These are phyloP conservation scores for Drosophila mimetica DNA, from an alignment of 2,888 invertebrate species.

Conservation along the genomic window DNA sequence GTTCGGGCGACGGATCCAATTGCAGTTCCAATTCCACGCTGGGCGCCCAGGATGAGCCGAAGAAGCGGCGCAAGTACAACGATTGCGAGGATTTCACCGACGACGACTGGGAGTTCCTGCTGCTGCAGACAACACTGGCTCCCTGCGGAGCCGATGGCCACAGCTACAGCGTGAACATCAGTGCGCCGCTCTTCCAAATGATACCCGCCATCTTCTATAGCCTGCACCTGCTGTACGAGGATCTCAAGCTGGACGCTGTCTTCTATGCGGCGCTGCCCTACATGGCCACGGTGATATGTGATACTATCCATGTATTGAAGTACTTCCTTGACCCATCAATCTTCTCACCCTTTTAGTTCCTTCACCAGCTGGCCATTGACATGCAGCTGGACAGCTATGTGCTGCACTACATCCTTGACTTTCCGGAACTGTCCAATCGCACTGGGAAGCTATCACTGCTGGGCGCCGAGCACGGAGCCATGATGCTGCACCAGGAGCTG, in stretches of 20 bases:
- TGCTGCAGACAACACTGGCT: constrained; percentile 73
- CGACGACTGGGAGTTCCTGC: constrained; percentile 91
- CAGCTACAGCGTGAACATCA: constrained; percentile 82
- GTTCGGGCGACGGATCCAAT: constrained; percentile 15
- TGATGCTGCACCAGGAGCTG: constrained; percentile 86
- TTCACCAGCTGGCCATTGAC: constrained; percentile 91
- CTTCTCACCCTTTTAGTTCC: constrained; percentile 83
- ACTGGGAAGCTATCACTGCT: constrained; percentile 69
- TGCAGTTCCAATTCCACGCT: constrained; percentile 30
- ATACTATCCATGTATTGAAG: no score
- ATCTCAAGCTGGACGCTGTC: constrained; percentile 92
- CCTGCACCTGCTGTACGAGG: constrained; percentile 95
- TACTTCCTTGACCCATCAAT: no score
- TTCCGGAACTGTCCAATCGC: constrained; percentile 87
- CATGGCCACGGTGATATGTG: constrained; percentile 85
- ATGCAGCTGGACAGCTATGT: constrained; percentile 89
- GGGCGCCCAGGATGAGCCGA: constrained; percentile 86
- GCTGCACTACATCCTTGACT: constrained; percentile 94
- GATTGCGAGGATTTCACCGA: constrained; percentile 88
- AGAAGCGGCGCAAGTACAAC: constrained; percentile 88
- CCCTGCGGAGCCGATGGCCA: constrained; percentile 56
- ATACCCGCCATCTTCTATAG: constrained; percentile 91
- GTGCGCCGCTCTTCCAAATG: constrained; percentile 89
- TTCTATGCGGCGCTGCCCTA: constrained; percentile 88
- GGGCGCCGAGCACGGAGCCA: constrained; percentile 86